phyloP scores from a whole-genome alignment of 2,888 invertebrate species.

The Didymodactylos carnosus region DNA sequence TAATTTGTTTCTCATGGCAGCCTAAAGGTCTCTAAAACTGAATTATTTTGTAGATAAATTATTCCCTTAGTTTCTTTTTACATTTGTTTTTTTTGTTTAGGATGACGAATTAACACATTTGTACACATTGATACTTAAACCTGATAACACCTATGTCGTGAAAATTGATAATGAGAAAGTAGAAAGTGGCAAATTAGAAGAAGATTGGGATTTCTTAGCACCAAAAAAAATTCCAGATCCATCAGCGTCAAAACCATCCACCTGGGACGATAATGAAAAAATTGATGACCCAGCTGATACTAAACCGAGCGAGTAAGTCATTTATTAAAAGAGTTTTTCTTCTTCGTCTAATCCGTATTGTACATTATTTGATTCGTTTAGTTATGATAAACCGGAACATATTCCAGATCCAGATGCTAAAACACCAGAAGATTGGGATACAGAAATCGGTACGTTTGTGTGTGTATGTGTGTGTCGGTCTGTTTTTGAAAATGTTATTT shows the following conservation, averaged over 20 bases:
- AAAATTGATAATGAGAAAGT: constrained; percentile 86
- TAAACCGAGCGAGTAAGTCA: constrained; percentile 49
- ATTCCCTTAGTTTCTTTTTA: no score
- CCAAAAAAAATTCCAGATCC: constrained; percentile 85
- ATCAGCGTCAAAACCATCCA: constrained; percentile 81
- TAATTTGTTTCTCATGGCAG: no score
- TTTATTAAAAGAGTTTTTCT: no score
- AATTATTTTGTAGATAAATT: no score
- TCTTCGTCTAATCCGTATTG: no score
- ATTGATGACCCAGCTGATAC: constrained; percentile 85
- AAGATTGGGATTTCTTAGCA: constrained; percentile 90
- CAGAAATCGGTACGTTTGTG: no score
- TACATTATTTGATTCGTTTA: no score
- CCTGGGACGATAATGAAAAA: constrained; percentile 69
- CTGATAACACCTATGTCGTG: constrained; percentile 88
- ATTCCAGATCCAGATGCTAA: constrained; percentile 87
- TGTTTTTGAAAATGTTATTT: no score
- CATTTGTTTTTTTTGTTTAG: no score
- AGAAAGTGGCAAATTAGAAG: constrained; percentile 75
- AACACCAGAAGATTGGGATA: constrained; percentile 98
- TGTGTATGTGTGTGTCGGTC: no score
- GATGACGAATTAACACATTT: constrained; percentile 92
- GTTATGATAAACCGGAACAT: constrained; percentile 95
- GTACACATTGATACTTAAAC: constrained; percentile 78
- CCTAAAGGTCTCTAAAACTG: no score